Base-by-base conservation (phyloP, 2,113 vertebrate species). In the Strigops habroptila region DNA sequence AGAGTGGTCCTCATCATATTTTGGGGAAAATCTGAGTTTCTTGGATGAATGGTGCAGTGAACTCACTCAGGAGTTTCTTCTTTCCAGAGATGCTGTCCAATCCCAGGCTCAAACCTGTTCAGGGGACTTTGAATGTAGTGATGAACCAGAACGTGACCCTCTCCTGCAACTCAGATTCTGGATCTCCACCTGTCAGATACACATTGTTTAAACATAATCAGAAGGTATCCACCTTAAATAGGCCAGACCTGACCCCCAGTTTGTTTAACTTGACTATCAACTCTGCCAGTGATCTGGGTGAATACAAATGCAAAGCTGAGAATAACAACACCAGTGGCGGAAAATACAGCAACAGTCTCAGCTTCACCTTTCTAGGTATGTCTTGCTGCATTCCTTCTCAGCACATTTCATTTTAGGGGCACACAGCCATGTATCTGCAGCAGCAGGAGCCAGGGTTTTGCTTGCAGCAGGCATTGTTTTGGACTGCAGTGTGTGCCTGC, bases 221-320 rank as follows among this genome's bases (percentile, higher is more conserved):
- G 60, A n/a, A 53, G 33, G 22, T 97, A 43, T 68, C 65, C 25
- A 62, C 28, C 46, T 28, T 37, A n/a, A 17, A 21, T 12, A 95
- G 59, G 4, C 8, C 30, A 52, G 75, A 73, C 67, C 18, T 31
- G n/a, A 65, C 1, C 7, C 76, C 91, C 4, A 25, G 3, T 6
- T 23, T 89, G 24, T 95, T 98, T 80, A 71, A 95, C 51, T 11
- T 96, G 43, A 96, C 70, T 13, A 96, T 98, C 82, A 92, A 57
- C 44, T 97, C 82, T 63, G 62, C 37, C 79, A n/a, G 22, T 0
- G 95, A 98, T 3, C 1, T 51, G 28, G 97, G 97, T 8, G 92
- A 97, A 78, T 98, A 98, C 96, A 98, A 98, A 88, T 98, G 98
- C 96, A 98, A 97, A 96, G 95, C 70, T 35, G 25, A 90, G 63